Evolutionary conservation across 2,888 invertebrate genomes (phyloP).

Genomic region (Leptinotarsa juncta): DNA sequence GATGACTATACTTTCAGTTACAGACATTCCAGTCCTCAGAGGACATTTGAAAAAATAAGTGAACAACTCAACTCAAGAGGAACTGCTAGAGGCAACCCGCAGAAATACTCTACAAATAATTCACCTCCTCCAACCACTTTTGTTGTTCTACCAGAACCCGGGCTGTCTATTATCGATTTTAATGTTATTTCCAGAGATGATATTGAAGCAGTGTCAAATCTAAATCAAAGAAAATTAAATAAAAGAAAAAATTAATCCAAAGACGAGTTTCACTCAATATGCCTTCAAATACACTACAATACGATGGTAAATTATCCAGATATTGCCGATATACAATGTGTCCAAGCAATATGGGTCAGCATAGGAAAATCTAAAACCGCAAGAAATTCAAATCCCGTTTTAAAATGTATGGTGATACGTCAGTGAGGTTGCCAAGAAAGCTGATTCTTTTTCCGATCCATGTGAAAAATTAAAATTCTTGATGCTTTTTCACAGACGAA

Average conservation of each 20-base stretch:
- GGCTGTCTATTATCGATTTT: slow-evolving; percentile 79
- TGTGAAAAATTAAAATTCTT: too few species aligned
- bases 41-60: slow-evolving; percentile 50
- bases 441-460: too few species aligned
- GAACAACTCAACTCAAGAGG: slow-evolving; percentile 48
- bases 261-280: neutral
- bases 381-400: too few species aligned
- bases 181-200: slow-evolving; percentile 71
- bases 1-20: slow-evolving; percentile 57
- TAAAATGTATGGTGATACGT: too few species aligned
- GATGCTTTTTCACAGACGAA: too few species aligned
- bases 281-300: too few species aligned
- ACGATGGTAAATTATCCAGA: too few species aligned
- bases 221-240: slow-evolving; percentile 45
- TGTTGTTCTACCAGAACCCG: slow-evolving; percentile 71
- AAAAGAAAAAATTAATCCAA: slow-evolving; percentile 21
- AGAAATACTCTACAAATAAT: slow-evolving; percentile 36
- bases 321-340: too few species aligned
- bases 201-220: slow-evolving; percentile 52
- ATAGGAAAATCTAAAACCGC: too few species aligned
- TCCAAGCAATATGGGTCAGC: too few species aligned
- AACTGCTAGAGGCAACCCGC: slow-evolving; percentile 43
- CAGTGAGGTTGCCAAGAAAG: too few species aligned
- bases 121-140: slow-evolving; percentile 58
- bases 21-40: slow-evolving; percentile 55